Evolutionary conservation across 2,797 vertebrate genomes (phyloP).

Genomic region (Agapornis canus): DNA sequence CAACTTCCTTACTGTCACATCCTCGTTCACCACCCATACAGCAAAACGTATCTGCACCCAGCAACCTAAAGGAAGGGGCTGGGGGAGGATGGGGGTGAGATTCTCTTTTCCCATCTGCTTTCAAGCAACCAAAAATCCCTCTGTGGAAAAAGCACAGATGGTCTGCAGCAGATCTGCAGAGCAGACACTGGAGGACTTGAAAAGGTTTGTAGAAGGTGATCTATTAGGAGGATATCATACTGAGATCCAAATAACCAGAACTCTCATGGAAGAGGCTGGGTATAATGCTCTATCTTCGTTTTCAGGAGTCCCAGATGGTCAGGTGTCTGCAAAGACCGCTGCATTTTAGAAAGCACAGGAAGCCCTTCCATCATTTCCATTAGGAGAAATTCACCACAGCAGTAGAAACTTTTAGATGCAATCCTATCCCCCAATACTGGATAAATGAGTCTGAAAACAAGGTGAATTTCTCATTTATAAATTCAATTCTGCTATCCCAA

Average conservation of each 20-base stretch:
- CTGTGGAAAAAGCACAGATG: constrained; percentile 15
- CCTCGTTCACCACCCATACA: background rate
- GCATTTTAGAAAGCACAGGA: background rate
- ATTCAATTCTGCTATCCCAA: background rate
- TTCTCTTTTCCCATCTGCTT: constrained; percentile 8
- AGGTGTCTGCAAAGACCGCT: background rate
- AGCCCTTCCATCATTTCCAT: background rate
- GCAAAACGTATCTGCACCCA: background rate
- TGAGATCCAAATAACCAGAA: background rate
- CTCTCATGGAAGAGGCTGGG: background rate
- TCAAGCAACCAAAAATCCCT: background rate
- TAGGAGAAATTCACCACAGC: background rate
- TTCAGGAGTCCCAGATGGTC: background rate
- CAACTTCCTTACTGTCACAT: background rate
- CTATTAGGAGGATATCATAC: background rate
- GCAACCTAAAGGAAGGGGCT: background rate
- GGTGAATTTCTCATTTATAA: background rate
- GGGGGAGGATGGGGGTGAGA: background rate
- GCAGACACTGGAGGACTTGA: background rate
- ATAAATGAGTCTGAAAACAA: background rate
- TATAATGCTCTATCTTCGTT: background rate
- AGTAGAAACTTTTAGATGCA: background rate
- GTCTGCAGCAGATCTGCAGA: background rate
- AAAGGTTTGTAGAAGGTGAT: background rate
- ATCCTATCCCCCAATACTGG: background rate